Base-by-base conservation (phyloP, 2,797 vertebrate species). In the Aulostomus chinensis region DNA sequence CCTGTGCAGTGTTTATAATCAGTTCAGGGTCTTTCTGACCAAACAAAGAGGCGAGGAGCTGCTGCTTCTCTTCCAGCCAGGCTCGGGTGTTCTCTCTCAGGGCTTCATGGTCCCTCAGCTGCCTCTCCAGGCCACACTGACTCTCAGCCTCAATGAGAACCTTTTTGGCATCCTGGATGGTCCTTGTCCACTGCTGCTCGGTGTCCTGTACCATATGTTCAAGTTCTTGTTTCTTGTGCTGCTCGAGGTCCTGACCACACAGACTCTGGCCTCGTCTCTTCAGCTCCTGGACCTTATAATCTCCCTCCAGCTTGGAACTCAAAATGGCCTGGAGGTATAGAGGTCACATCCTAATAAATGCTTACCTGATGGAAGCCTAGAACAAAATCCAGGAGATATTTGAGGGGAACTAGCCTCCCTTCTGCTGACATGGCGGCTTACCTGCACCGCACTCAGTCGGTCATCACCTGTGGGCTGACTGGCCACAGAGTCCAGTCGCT, bases 41-140 rank as follows among this genome's bases (percentile, higher is more conserved):
- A 2, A 62, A 80, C 73, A 93, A 17, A 57, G 77, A 70, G 35
- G 57, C 40, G 4, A 95, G 67, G 9, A 69, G 80, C 32, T 91
- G 86, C 71, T 88, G 80, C 4, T 91, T 91, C 7, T 86, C 90
- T 34, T 79, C 76, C 56, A 96, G 74, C 87, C 93, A 95, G n/a
- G 38, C 68, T 49, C 72, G 78, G 43, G 84, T 78, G 64, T 71
- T 85, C 7, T 75, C 83, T 12, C 62, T 86, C 34, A 87, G 68
- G 24, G 76, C 76, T 42, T 92, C 68, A 30, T 76, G 85, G 30
- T 88, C 80, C 2, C 25, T 74, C 40, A 78, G 65, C 58, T 91
- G 78, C 0, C 13, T 58, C 42, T 82, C 51, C 59, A 87, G 60
- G 20, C 61, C 65, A 1, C 80, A 48, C 29, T 72, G 78, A 3